These are phyloP conservation scores for Anarrhichthys ocellatus DNA, from an alignment of 2,113 vertebrate species.

Conservation along the genomic window DNA sequence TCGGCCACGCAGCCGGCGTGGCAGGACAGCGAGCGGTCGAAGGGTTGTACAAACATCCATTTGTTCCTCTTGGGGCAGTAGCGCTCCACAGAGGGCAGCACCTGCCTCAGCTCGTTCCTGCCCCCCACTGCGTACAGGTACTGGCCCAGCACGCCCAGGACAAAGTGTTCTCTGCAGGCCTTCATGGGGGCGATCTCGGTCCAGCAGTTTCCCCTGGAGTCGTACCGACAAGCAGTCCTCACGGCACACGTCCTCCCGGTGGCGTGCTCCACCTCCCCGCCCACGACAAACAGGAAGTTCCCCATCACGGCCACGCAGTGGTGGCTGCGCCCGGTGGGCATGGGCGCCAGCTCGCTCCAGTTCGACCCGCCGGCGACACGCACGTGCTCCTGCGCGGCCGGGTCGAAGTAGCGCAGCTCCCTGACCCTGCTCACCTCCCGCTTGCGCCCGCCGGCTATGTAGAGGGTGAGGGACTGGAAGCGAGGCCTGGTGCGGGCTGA, in stretches of 20 bases:
- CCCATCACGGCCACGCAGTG: constrained; percentile 97
- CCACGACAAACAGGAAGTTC: constrained; percentile 95
- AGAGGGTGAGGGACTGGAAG: constrained; percentile 94
- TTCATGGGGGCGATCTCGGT: constrained; percentile 96
- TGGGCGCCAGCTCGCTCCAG: constrained; percentile 94
- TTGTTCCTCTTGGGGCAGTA: constrained; percentile 98
- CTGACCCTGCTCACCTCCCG: constrained; percentile 92
- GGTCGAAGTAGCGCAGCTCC: constrained; percentile 95
- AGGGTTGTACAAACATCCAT: constrained; percentile 95
- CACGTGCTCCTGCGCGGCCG: constrained; percentile 88
- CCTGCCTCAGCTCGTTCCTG: constrained; percentile 94
- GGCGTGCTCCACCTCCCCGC: constrained; percentile 93
- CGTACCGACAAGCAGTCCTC: constrained; percentile 92
- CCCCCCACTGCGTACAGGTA: constrained; percentile 94
- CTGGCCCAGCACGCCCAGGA: constrained; percentile 91
- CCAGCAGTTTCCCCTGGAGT: constrained; percentile 93
- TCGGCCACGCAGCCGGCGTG: constrained; percentile 96
- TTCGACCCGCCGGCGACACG: constrained; percentile 89
- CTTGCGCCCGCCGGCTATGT: constrained; percentile 93
- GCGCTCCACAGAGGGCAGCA: constrained; percentile 94
- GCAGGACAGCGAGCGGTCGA: constrained; percentile 96
- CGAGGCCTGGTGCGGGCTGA: constrained; percentile 91
- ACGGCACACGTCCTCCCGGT: constrained; percentile 92
- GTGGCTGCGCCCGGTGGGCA: constrained; percentile 94
- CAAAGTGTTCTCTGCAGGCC: constrained; percentile 96